Conservation (phyloP, 2,113 vertebrate species). For the Variabilichromis moorii region DNA sequence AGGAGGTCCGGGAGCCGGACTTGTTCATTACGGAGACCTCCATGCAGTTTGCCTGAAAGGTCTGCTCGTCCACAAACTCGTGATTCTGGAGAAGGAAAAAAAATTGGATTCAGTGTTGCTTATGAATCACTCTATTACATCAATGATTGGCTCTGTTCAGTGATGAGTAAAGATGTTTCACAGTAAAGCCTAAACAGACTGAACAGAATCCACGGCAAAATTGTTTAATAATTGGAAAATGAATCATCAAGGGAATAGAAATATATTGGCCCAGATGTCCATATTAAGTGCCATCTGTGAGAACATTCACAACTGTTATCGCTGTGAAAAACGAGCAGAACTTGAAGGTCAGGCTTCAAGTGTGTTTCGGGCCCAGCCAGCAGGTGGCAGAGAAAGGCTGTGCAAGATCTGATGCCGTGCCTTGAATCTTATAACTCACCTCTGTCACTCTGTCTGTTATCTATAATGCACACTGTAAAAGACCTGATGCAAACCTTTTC, state of each 20-base stretch:
- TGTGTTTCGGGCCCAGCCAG: slow-evolving; percentile 11
- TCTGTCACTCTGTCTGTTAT: not conserved
- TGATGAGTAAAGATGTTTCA: slow-evolving; percentile 44
- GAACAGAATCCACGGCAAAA: slow-evolving; percentile 36
- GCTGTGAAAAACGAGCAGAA: slow-evolving; percentile 53
- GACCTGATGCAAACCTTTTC: slow-evolving; percentile 17
- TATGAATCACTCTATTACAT: slow-evolving; percentile 28
- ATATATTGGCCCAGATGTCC: slow-evolving; percentile 64
- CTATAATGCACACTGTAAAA: slow-evolving; percentile 18
- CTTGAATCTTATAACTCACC: not conserved
- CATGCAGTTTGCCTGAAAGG: slow-evolving; percentile 94
- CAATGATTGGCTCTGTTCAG: slow-evolving; percentile 7
- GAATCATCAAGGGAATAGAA: slow-evolving; percentile 47
- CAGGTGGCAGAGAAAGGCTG: slow-evolving; percentile 53
- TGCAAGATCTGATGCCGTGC: not conserved
- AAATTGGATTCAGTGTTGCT: not conserved
- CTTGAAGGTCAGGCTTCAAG: slow-evolving; percentile 53
- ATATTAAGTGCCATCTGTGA: slow-evolving; percentile 64
- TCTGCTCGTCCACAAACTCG: slow-evolving; percentile 96
- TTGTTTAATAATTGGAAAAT: slow-evolving; percentile 48
- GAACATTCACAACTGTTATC: slow-evolving; percentile 50
- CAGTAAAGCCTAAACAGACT: slow-evolving; percentile 26
- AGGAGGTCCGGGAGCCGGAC: slow-evolving; percentile 82
- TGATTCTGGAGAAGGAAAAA: slow-evolving; percentile 78
- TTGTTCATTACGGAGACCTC: slow-evolving; percentile 86